A percentile compares a stretch with the other conserved stretches of the same genome.
phyloP scores from a whole-genome alignment of 2,797 vertebrate species.

The Fistularia tabacaria region DNA sequence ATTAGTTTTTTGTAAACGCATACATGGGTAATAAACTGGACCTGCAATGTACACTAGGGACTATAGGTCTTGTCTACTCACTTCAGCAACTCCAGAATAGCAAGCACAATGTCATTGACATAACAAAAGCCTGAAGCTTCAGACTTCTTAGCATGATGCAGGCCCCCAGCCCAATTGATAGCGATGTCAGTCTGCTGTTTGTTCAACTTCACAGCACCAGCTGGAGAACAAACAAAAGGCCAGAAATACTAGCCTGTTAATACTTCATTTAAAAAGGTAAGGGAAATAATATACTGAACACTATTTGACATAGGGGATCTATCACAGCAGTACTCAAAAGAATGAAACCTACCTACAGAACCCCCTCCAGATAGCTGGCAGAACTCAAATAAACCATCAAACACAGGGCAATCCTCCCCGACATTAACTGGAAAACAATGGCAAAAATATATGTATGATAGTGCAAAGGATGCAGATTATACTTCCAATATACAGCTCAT shows the following conservation, averaged over 20 bases:
- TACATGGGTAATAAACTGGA: too few species aligned
- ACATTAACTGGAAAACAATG: constrained; percentile 84
- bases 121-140: constrained; percentile 98
- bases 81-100: constrained; percentile 96
- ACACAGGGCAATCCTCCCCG: constrained; percentile 96
- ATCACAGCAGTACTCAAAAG: not conserved
- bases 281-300: too few species aligned
- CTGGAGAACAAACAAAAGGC: constrained; percentile 57
- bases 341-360: constrained; percentile 85
- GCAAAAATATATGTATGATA: not conserved
- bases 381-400: constrained; percentile 98
- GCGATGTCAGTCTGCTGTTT: constrained; percentile 98
- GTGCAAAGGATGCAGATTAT: not conserved
- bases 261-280: constrained; percentile 3
- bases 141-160: constrained; percentile 97
- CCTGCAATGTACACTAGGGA: not conserved
- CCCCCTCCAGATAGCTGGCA: constrained; percentile 96
- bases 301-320: not conserved
- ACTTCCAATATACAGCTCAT: not conserved
- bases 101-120: constrained; percentile 97
- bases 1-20: too few species aligned
- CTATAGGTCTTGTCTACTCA: constrained; percentile 57
- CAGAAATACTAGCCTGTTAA: constrained; percentile 12
- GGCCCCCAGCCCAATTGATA: constrained; percentile 96
- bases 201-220: constrained; percentile 96